Conservation (phyloP, 2,797 vertebrate genomes). For the Cynodonichthys magdalenae region DNA sequence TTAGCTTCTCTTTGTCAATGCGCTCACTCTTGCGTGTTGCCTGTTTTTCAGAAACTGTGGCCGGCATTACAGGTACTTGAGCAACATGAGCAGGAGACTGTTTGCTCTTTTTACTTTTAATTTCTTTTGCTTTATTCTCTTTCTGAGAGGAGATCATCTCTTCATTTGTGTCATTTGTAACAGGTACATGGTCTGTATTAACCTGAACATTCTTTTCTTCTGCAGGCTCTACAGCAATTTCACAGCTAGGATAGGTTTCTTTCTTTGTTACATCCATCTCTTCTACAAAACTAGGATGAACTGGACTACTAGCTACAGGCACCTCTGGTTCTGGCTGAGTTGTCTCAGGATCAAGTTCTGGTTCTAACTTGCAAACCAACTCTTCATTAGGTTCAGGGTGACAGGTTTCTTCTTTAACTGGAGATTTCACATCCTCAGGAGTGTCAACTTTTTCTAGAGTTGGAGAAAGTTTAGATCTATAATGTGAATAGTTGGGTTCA, state of each 20-base stretch:
- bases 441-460: constrained; percentile 67
- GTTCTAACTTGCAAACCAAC: constrained; percentile 69
- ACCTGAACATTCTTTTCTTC: constrained; percentile 63
- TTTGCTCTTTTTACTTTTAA: constrained; percentile 90
- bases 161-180: constrained; percentile 76
- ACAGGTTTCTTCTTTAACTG: constrained; percentile 67
- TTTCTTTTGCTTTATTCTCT: constrained; percentile 74
- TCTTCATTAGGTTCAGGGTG: constrained; percentile 81
- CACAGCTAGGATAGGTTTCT: constrained; percentile 67
- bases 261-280: constrained; percentile 52
- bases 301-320: constrained; percentile 58
- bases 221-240: constrained; percentile 57
- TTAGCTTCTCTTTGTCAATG: constrained; percentile 95
- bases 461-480: constrained; percentile 41
- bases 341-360: constrained; percentile 62
- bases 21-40: constrained; percentile 95
- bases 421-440: constrained; percentile 63
- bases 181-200: constrained; percentile 62
- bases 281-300: constrained; percentile 56
- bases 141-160: constrained; percentile 84
- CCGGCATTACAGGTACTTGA: constrained; percentile 57
- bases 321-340: constrained; percentile 57
- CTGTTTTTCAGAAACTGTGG: constrained; percentile 83
- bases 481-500: constrained; percentile 59
- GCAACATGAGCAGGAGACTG: constrained; percentile 73